phyloP scores from a whole-genome alignment of 2,797 vertebrate genomes.

The Helarctos malayanus region DNA sequence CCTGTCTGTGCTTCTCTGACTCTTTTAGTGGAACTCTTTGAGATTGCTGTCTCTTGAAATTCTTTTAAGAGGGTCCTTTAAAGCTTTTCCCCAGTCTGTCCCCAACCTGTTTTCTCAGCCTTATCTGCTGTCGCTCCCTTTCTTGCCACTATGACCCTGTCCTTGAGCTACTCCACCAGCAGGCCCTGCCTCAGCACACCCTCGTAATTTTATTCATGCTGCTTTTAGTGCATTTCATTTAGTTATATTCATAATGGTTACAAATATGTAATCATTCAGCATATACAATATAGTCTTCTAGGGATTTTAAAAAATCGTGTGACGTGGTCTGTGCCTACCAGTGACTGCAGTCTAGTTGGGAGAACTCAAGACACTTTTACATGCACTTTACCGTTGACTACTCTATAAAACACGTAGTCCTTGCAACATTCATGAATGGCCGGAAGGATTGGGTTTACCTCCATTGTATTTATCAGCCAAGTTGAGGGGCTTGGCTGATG shows the following conservation, averaged over 20 bases:
- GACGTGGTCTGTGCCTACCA: background rate
- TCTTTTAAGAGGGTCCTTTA: background rate
- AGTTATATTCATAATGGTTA: background rate
- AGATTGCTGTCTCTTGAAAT: constrained; percentile 10
- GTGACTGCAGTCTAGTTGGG: background rate
- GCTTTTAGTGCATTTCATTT: background rate
- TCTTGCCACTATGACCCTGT: background rate
- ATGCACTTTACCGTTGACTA: background rate
- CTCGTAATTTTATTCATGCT: background rate
- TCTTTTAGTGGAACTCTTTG: background rate
- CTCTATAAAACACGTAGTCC: background rate
- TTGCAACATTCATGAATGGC: background rate
- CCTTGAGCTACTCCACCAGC: background rate
- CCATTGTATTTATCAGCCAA: background rate
- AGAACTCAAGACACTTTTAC: background rate
- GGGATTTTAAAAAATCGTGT: background rate
- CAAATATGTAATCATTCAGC: background rate
- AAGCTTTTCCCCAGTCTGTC: background rate
- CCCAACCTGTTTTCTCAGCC: background rate
- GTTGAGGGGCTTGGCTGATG: background rate
- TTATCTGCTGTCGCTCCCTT: background rate
- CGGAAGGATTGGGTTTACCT: background rate
- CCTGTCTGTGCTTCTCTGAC: background rate
- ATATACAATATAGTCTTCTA: background rate
- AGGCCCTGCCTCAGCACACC: background rate